These are phyloP conservation scores for Eudiplozoon nipponicum DNA, from an alignment of 2,888 invertebrate species.

Conservation along the genomic window DNA sequence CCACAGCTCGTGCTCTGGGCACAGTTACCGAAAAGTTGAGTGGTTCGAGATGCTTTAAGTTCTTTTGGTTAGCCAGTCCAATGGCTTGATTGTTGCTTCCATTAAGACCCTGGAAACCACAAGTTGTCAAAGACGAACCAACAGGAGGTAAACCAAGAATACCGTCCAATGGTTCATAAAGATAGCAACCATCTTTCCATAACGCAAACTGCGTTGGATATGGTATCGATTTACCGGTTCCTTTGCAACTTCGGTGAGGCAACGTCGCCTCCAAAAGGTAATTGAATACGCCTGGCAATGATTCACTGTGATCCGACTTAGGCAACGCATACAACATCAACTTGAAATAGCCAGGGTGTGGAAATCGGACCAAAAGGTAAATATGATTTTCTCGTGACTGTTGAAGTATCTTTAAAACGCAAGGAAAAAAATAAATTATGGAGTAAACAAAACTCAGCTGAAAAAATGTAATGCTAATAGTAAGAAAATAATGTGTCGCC, in stretches of 20 bases:
- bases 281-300: slow-evolving; percentile 27
- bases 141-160: no score
- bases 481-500: not conserved
- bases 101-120: no score
- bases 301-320: slow-evolving; percentile 22
- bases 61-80: not conserved
- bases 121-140: no score
- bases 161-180: slow-evolving; percentile 22
- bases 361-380: slow-evolving; percentile 21
- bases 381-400: slow-evolving; percentile 21
- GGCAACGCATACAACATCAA: slow-evolving; percentile 25
- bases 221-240: no score
- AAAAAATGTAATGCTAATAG: not conserved
- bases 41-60: no score
- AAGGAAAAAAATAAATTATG: not conserved
- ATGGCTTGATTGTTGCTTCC: not conserved
- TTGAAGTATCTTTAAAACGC: slow-evolving; percentile 20
- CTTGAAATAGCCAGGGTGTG: slow-evolving; percentile 25
- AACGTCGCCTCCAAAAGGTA: slow-evolving; percentile 23
- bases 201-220: slow-evolving; percentile 28
- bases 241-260: no score
- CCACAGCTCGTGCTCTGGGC: slow-evolving; percentile 24
- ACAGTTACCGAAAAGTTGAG: slow-evolving; percentile 20
- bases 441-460: not conserved
- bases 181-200: slow-evolving; percentile 28